A percentile compares a stretch with the other conserved stretches of the same genome.
These are phyloP conservation scores for Grus americana DNA, from an alignment of 2,113 vertebrate species.

Conservation along the genomic window DNA sequence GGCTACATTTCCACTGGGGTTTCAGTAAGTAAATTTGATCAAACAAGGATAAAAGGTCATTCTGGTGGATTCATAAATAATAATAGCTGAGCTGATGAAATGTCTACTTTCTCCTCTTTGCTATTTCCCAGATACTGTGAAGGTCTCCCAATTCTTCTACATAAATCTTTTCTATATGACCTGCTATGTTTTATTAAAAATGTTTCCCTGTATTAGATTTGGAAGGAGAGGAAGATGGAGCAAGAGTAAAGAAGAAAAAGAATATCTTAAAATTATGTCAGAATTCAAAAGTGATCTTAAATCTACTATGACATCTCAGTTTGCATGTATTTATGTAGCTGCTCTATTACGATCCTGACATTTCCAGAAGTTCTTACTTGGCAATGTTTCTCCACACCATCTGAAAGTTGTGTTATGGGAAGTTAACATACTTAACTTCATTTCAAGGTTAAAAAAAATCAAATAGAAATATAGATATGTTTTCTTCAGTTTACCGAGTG, in stretches of 20 bases:
- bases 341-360: background rate
- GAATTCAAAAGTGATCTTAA: background rate
- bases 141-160: background rate
- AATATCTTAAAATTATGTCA: background rate
- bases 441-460: background rate
- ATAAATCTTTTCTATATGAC: background rate
- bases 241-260: background rate
- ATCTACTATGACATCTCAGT: background rate
- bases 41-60: background rate
- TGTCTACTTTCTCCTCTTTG: background rate
- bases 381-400: background rate
- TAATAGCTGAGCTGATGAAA: conserved; percentile 13
- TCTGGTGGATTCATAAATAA: conserved; percentile 5
- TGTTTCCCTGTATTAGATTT: background rate
- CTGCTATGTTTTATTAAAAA: background rate
- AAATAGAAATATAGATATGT: background rate
- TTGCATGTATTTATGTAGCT: background rate
- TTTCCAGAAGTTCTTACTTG: background rate
- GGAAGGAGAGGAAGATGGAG: background rate
- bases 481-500: background rate
- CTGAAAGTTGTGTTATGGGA: background rate
- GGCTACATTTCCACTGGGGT: background rate
- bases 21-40: conserved; percentile 43
- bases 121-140: background rate
- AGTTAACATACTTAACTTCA: background rate